Evolutionary conservation across 2,113 vertebrate genomes (phyloP), one percentile per base, ranked within the genome.

Genomic region (Plecotus auritus): DNA sequence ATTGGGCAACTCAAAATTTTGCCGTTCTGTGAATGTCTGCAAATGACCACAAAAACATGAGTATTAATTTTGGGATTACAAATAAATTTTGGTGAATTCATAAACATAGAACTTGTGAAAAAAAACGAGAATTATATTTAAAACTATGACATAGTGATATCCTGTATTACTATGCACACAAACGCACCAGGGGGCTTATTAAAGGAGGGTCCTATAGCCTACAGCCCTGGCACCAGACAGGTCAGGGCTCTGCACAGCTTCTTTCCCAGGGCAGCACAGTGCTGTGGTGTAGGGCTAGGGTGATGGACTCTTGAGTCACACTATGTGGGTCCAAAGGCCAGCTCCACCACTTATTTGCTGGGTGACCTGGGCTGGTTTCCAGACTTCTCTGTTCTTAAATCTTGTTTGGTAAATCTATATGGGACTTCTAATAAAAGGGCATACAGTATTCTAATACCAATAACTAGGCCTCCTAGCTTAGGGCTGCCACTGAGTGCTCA

Each of bases 1-100:
- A 10, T 9, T 0, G 6, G 66, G 69, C 30, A 40, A 67, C 69
- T 82, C 47, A 22, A 12, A 45, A 16, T 78, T 12, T 42, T 2
- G 3, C 70, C 4, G 1, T 12, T 35, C 22, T 47, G 64, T 1
- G 1, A 28, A 2, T 12, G 22, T 54, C 76, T 69, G 49, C 16
- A 66, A 10, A 18, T 0, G 22, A 69, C 37, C 0, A 0, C 30
- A 35, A 37, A 67, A 56, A 22, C 1, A 2, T 2, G 0, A 66
- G 3, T 35, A 12, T 26, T 42, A 59, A 28, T 23, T 73, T 22
- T 37, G 54, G 72, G 64, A 26, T 80, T 37, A 64, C 32, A 77
- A 20, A 72, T 70, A n/a, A 13, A 72, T 49, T 8, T 30, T 26
- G 35, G 56, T 67, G 77, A 56, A 1, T 4, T 23, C 69, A 56